Evolutionary conservation across 2,113 vertebrate species (phyloP).

Genomic region (Rhombomys opimus): DNA sequence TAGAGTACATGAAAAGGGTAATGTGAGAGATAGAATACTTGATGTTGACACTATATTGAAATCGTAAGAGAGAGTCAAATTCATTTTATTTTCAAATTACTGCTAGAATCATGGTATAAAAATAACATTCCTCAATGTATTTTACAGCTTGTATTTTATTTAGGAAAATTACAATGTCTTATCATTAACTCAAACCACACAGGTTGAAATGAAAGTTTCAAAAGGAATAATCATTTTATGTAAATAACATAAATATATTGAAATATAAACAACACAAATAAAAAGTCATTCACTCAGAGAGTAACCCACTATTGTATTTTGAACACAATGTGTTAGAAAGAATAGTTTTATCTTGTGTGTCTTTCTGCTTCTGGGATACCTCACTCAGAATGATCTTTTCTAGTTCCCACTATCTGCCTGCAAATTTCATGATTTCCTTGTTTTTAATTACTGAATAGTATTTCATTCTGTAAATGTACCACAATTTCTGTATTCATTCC

Average conservation of each 20-base stretch:
- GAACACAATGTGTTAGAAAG: conserved; percentile 1
- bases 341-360: conserved; percentile 40
- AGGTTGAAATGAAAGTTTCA: not conserved
- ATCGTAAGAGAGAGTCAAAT: not conserved
- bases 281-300: conserved; percentile 18
- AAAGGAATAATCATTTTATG: conserved; percentile 9
- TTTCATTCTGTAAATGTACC: too few species aligned
- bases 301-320: not conserved
- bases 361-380: too few species aligned
- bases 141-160: conserved; percentile 27
- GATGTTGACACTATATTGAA: conserved; percentile 54
- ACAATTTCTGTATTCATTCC: too few species aligned
- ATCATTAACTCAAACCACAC: conserved; percentile 20
- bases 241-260: conserved; percentile 49
- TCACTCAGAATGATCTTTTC: too few species aligned
- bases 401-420: too few species aligned
- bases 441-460: too few species aligned
- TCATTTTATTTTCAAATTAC: conserved; percentile 61
- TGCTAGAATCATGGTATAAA: not conserved
- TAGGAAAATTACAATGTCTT: conserved; percentile 26
- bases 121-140: not conserved
- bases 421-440: too few species aligned
- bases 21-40: conserved; percentile 3
- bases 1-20: conserved; percentile 22
- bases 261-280: not conserved